phyloP scores from a whole-genome alignment of 2,888 invertebrate species.

The Philereme vetulata region DNA sequence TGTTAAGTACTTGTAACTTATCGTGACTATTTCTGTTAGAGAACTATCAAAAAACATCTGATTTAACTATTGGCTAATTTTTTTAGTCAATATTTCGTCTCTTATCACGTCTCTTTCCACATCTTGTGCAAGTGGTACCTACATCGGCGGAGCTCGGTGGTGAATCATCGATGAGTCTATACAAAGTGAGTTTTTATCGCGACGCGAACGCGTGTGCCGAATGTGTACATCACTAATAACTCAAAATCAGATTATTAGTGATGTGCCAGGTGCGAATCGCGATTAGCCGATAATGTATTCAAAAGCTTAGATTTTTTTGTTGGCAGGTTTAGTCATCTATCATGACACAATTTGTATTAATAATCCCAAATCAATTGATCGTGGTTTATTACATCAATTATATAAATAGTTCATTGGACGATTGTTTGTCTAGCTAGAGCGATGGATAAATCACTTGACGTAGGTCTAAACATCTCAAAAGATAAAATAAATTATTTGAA shows the following conservation, averaged over 20 bases:
- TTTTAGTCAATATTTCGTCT: slow-evolving; percentile 44
- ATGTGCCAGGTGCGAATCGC: slow-evolving; percentile 25
- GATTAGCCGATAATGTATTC: slow-evolving; percentile 30
- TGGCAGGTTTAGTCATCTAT: slow-evolving; percentile 28
- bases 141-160: slow-evolving; percentile 65
- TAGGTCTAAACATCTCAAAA: neutral
- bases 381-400: slow-evolving; percentile 23
- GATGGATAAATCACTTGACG: slow-evolving; percentile 2
- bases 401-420: slow-evolving; percentile 26
- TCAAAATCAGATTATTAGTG: slow-evolving; percentile 23
- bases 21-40: too few relatives aligned
- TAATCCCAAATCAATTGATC: slow-evolving; percentile 19
- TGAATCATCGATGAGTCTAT: slow-evolving; percentile 84
- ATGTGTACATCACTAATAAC: slow-evolving; percentile 40
- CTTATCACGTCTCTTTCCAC: slow-evolving; percentile 60
- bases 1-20: too few relatives aligned
- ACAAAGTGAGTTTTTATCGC: slow-evolving; percentile 76
- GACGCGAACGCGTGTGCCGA: slow-evolving; percentile 48
- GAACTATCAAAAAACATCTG: too few relatives aligned
- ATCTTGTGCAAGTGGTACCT: slow-evolving; percentile 73
- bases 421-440: slow-evolving; percentile 2
- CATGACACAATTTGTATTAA: slow-evolving; percentile 38
- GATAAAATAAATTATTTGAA: neutral
- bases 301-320: slow-evolving; percentile 28
- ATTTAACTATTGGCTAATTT: neutral